Conservation (phyloP, 2,113 vertebrate genomes). For the Myotis brandtii region DNA sequence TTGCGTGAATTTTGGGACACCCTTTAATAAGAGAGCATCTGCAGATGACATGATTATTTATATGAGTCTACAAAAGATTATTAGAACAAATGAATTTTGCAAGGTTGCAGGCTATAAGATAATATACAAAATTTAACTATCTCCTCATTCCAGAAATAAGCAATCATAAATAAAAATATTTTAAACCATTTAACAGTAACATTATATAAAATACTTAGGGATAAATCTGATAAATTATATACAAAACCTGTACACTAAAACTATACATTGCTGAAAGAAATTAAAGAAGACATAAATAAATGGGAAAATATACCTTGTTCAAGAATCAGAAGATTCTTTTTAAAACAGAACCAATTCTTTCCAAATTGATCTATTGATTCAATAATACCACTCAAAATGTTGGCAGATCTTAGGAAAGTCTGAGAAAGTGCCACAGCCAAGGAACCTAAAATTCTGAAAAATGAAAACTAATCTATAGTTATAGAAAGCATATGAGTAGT, state of each 20-base stretch:
- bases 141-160: neutral
- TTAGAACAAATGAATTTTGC: slow-evolving; percentile 20
- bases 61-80: neutral
- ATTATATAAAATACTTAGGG: slow-evolving; percentile 1
- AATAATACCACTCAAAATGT: neutral
- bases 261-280: neutral
- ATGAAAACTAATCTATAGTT: neutral
- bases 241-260: neutral
- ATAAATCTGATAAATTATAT: slow-evolving; percentile 20
- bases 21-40: neutral
- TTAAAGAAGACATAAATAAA: slow-evolving; percentile 9
- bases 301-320: neutral
- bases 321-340: neutral
- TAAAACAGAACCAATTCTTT: neutral
- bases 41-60: neutral
- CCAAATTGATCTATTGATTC: neutral
- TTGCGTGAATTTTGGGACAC: too few species aligned
- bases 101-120: neutral
- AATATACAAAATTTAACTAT: neutral
- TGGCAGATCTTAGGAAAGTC: neutral
- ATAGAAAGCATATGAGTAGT: neutral
- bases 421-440: neutral
- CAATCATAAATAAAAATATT: neutral
- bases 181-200: neutral
- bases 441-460: neutral